Conservation (phyloP, 2,888 invertebrate species). For the Labia minor region DNA sequence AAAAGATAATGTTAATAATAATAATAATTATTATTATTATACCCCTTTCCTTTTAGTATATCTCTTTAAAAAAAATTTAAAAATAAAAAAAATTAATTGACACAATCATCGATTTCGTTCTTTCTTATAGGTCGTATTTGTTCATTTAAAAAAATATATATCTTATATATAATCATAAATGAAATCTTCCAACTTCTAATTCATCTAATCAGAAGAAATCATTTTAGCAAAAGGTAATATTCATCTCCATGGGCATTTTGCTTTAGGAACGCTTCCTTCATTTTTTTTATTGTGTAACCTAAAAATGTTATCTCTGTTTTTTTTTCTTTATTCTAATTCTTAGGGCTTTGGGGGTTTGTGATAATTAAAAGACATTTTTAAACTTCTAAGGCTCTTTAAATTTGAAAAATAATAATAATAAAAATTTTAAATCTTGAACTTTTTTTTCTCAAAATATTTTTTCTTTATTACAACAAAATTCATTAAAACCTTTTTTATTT, state of each 20-base stretch:
- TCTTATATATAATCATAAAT: neutral
- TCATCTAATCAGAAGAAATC: neutral
- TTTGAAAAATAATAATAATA: neutral
- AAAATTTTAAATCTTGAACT: too few relatives aligned
- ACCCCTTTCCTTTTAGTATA: too few relatives aligned
- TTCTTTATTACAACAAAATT: neutral
- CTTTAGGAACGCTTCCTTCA: conserved; percentile 13
- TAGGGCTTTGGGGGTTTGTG: neutral
- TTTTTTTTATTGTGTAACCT: neutral
- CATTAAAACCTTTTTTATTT: neutral
- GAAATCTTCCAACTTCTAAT: neutral
- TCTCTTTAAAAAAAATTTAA: too few relatives aligned
- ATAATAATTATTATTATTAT: too few relatives aligned
- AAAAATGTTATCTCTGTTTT: neutral
- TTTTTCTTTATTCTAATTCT: neutral
- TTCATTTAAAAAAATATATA: neutral
- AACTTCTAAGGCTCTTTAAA: neutral
- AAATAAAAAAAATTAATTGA: too few relatives aligned
- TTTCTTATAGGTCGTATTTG: neutral
- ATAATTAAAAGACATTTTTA: neutral
- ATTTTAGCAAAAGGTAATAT: neutral
- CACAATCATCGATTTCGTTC: conserved; percentile 7
- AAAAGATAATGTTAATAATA: too few relatives aligned
- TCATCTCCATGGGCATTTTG: neutral
- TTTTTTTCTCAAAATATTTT: too few relatives aligned